Base-by-base conservation (phyloP, 35 echinoderm and acorn worm species). In the Apostichopus californicus region DNA sequence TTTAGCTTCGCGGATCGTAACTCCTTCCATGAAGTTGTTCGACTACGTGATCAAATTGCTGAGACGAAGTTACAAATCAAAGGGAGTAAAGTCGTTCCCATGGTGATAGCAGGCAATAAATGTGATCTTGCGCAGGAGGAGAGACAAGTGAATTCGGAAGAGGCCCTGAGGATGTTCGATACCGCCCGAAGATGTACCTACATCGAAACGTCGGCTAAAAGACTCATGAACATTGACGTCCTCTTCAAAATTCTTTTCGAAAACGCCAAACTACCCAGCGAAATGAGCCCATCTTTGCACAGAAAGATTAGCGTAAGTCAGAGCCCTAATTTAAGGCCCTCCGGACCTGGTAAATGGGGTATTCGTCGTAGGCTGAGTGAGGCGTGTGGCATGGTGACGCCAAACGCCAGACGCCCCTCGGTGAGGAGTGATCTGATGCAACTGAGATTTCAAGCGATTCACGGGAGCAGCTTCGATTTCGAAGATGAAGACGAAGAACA, bases 61-160 rank as follows among this genome's bases (percentile, higher is more conserved):
- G 87, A 93, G 25, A 99, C 97, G 9, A 99, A 99, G 75, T 66
- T 79, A 56, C 86, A 66, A 56, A 86, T 87, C 15, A 94, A 94
- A 63, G 95, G 97, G 12, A 90, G 79, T 55, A 99, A 95, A 73
- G 80, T 87, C 56, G 90, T 95, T 70, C 97, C 97, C 14, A 99
- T 99, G 97, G 97, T 96, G 23, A 96, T 99, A 23, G 97, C 97
- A 14, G 97, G 95, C 4, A 99, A 99, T 91, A 99, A 99, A 78
- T 96, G 95, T 78, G 97, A 99, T 63, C 88, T 89, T 13, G 87
- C 94, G n/a, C 77, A 78, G 58, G 18, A 18, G 72, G 58, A 64
- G 17, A 85, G 97, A 1, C 95, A 94, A 55, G 97, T 99, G 15
- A 94, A 82, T 57, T 66, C 94, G 7, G 97, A 99, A 8, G 97